phyloP scores from a whole-genome alignment of 2,888 invertebrate species.

The Dryococelus australis region DNA sequence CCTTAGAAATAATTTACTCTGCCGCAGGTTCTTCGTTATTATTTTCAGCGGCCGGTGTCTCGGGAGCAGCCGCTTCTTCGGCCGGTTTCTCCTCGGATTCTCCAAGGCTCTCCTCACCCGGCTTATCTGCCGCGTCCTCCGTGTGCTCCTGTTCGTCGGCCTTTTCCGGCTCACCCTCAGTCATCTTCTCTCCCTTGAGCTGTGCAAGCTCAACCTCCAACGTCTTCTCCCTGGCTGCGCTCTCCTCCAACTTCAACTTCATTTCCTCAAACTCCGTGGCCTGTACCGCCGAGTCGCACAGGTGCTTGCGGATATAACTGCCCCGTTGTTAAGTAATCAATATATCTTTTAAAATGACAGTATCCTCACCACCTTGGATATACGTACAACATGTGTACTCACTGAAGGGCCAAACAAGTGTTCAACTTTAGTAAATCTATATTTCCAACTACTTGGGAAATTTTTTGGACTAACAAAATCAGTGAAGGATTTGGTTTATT shows the following conservation, averaged over 20 bases:
- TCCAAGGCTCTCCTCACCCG: not conserved
- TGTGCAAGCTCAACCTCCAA: not conserved
- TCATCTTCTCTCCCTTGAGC: not conserved
- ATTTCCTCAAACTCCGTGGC: constrained; percentile 59
- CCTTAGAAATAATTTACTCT: too few relatives aligned
- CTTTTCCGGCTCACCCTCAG: not conserved
- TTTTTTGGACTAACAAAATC: too few relatives aligned
- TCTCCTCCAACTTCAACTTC: constrained; percentile 66
- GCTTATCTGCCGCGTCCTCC: constrained; percentile 19
- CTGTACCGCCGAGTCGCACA: constrained; percentile 56
- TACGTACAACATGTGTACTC: too few relatives aligned
- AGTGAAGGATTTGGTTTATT: too few relatives aligned
- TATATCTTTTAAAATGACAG: too few relatives aligned
- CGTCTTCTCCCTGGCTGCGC: constrained; percentile 58
- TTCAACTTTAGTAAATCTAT: too few relatives aligned
- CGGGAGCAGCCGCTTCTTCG: not conserved
- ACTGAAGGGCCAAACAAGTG: too few relatives aligned
- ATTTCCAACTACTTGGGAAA: too few relatives aligned
- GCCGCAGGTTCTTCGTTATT: too few relatives aligned
- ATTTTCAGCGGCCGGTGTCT: too few relatives aligned
- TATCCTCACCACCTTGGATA: too few relatives aligned
- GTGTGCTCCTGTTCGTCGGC: constrained; percentile 21
- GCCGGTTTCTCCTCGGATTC: not conserved
- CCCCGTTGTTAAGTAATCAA: too few relatives aligned
- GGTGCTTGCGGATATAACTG: constrained; percentile 49